Evolutionary conservation across 2,797 vertebrate genomes (phyloP), one percentile per base, ranked within the genome.

Genomic region (Rachycentron canadum): DNA sequence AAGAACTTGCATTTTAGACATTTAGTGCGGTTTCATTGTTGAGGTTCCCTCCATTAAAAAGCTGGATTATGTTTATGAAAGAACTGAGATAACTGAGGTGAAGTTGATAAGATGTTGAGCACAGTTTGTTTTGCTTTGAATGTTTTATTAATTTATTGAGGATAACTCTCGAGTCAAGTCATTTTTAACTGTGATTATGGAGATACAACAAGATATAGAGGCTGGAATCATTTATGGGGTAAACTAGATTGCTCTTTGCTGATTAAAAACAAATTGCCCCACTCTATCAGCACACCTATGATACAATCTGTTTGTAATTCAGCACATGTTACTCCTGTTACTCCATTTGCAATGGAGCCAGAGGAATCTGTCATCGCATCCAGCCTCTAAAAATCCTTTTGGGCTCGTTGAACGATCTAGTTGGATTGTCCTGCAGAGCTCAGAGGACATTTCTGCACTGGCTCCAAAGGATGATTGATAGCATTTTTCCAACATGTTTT

Each of bases 391-490:
- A 50, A 53, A 41, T 67, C 57, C n/a, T 55, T 65, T n/a, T 60
- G 41, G 74, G 60, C 66, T 41, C 9, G 47, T 53, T 52, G 43
- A 66, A 50, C 1, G 14, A 52, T 83, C 21, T 60, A 28, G 57
- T 77, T 69, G 73, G 68, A 76, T 58, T 5, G 4, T 72, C 25
- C 75, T 55, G 38, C 72, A 59, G 47, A 52, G 69, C 28, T 57
- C 70, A 25, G 62, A 49, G 47, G 78, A 69, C 63, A 53, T 16
- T 49, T 73, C 23, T 69, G 58, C 64, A 28, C 63, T 58, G 26
- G 21, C 30, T 84, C 78, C 79, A 83, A 69, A 52, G 26, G 56
- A 26, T 76, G 73, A 88, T 69, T 76, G 70, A 84, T 73, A 1
- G 11, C 38, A 11, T 86, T 83, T 83, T 58, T 71, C 76, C 61